phyloP scores from a whole-genome alignment of 2,797 vertebrate genomes.

The Phataginus tricuspis region DNA sequence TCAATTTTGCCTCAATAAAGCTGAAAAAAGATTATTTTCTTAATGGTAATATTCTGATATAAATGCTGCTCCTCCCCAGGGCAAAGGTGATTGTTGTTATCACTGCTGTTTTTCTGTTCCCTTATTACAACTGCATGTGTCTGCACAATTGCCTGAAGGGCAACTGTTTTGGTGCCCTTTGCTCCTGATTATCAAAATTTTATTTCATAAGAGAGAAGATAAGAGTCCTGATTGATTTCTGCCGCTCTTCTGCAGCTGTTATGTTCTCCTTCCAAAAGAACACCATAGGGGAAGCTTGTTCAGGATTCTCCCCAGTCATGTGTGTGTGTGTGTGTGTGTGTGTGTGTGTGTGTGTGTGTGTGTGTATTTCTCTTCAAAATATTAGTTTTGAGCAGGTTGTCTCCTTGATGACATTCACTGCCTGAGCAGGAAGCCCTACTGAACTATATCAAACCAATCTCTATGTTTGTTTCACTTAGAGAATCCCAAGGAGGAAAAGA shows the following conservation, averaged over 20 bases:
- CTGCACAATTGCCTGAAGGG: background rate
- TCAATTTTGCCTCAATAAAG: background rate
- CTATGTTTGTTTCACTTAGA: background rate
- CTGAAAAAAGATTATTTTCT: background rate
- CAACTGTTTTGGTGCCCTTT: background rate
- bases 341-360: background rate
- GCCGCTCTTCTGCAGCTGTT: background rate
- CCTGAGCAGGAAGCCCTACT: background rate
- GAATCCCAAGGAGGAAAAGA: background rate
- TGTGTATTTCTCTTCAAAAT: background rate
- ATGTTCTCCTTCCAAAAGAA: background rate
- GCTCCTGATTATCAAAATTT: background rate
- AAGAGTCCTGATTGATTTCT: background rate
- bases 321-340: background rate
- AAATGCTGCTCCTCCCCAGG: background rate
- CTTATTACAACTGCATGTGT: background rate
- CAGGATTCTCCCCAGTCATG: background rate
- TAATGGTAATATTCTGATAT: background rate
- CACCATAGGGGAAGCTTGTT: background rate
- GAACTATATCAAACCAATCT: background rate
- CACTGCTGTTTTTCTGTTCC: background rate
- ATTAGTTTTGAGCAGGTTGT: background rate
- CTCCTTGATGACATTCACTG: background rate
- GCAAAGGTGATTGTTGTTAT: background rate
- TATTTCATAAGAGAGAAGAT: background rate